A percentile compares a stretch with the other conserved stretches of the same genome.
Conservation (phyloP, 2,888 invertebrate genomes). For the Eubasilissa splendida region DNA sequence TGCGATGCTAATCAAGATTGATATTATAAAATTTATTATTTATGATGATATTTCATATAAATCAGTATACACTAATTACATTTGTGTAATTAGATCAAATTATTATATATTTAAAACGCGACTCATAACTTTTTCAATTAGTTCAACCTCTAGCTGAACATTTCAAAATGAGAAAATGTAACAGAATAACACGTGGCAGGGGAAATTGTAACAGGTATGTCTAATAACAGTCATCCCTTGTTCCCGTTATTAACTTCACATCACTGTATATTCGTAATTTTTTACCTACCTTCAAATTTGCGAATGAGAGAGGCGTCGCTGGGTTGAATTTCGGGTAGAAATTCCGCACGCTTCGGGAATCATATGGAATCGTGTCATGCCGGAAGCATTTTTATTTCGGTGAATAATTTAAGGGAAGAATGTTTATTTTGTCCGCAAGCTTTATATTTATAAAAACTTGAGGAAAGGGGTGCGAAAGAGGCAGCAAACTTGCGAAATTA, state of each 20-base stretch:
- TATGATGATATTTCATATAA: too few relatives aligned
- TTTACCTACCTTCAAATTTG: constrained; percentile 7
- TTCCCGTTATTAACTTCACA: constrained; percentile 21
- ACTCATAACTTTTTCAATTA: neutral
- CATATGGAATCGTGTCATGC: constrained; percentile 12
- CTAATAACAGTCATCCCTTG: constrained; percentile 1
- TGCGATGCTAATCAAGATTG: too few relatives aligned
- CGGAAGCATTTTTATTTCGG: constrained; percentile 20
- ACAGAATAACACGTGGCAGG: neutral
- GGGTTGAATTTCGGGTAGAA: neutral
- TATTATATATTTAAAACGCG: too few relatives aligned
- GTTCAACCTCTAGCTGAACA: neutral
- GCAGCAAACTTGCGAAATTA: too few relatives aligned
- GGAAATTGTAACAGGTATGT: constrained; percentile 15
- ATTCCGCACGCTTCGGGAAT: neutral
- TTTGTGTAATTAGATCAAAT: too few relatives aligned
- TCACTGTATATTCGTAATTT: constrained; percentile 11
- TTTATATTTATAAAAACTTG: too few relatives aligned
- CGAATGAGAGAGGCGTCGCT: neutral
- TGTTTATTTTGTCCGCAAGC: neutral
- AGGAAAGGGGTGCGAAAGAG: too few relatives aligned
- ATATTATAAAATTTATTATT: too few relatives aligned
- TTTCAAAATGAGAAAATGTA: neutral
- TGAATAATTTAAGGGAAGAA: constrained; percentile 18
- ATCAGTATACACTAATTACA: too few relatives aligned